Base-by-base conservation (phyloP, 2,113 vertebrate genomes). In the Orycteropus afer region DNA sequence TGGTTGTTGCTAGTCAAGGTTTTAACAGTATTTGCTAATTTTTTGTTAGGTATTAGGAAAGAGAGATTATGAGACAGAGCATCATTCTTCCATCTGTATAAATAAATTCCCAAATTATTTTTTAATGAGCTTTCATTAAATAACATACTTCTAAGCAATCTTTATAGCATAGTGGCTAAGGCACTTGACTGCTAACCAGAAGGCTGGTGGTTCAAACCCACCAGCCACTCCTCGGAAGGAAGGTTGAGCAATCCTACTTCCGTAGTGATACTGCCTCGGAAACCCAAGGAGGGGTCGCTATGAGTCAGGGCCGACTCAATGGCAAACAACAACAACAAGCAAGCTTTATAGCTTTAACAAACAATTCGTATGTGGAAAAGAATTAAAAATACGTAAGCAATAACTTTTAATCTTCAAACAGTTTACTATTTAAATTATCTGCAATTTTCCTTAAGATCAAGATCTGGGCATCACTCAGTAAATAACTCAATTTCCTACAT, bases 381-480 rank as follows among this genome's bases (percentile, higher is more conserved):
- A 76, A 89, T 81, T 81, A 76, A 79, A 93, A 93, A 61, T 92
- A 74, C 59, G 25, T 49, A 78, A 90, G n/a, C n/a, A 93, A 0
- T 88, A 89, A 61, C 45, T 77, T 84, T 74, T 87, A 84, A 67
- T 13, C 53, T 74, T 76, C 59, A 77, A 88, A 57, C 65, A 71
- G 17, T 6, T 17, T 55, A 78, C 49, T 88, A 88, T 34, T 91
- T 67, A 79, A 91, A 69, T 69, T 89, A 81, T 57, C 37, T 80
- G 14, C 37, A 94, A 69, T 34, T 94, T 93, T 47, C 37, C 51
- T 95, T 85, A 85, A 15, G 83, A 88, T 53, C 59, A 85, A 92
- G n/a, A 92, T 79, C 67, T 57, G 6, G 55, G 55, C 27, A 89
- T 32, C 27, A 93, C 40, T 53, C n/a, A 65, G 59, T 42, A 86